Percentiles rank a stretch among this genome's conserved stretches.
Conservation (phyloP, 1,140 invertebrate species). For the Sarcophaga peregrina region DNA sequence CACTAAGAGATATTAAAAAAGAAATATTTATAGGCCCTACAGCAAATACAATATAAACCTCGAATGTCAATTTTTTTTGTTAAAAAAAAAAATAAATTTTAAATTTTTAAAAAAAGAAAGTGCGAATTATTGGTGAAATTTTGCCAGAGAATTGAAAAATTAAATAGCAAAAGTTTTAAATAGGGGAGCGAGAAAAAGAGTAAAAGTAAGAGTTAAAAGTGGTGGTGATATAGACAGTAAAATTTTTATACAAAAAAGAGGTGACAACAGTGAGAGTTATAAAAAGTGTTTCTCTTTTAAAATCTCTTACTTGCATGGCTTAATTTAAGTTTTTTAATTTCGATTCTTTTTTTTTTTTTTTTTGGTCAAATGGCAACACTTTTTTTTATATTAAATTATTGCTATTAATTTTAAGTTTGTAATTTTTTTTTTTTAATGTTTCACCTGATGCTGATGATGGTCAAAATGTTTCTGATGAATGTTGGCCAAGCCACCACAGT, state of each 20-base stretch:
- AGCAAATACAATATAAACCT: slow-evolving; percentile 37
- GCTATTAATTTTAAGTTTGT: not conserved
- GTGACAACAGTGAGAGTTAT: too few species aligned
- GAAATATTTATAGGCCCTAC: not conserved
- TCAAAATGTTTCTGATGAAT: slow-evolving; percentile 47
- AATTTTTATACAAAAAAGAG: too few species aligned
- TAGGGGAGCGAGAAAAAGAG: not conserved
- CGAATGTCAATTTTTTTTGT: slow-evolving; percentile 61
- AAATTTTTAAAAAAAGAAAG: not conserved
- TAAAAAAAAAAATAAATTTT: too few species aligned
- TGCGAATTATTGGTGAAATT: not conserved
- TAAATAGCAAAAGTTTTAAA: not conserved
- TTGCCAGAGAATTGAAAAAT: not conserved
- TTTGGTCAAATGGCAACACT: not conserved
- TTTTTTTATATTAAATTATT: not conserved
- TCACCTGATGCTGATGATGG: slow-evolving; percentile 63
- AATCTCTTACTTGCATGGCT: too few species aligned
- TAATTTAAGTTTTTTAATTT: not conserved
- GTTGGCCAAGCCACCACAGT: slow-evolving; percentile 48
- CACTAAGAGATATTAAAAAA: too few species aligned
- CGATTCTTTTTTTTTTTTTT: not conserved
- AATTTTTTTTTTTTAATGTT: not conserved
- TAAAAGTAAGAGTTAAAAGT: not conserved
- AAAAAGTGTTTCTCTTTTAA: too few species aligned
- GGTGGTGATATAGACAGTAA: too few species aligned